phyloP scores from a whole-genome alignment of 2,888 invertebrate species.

The Masnerella sp. region DNA sequence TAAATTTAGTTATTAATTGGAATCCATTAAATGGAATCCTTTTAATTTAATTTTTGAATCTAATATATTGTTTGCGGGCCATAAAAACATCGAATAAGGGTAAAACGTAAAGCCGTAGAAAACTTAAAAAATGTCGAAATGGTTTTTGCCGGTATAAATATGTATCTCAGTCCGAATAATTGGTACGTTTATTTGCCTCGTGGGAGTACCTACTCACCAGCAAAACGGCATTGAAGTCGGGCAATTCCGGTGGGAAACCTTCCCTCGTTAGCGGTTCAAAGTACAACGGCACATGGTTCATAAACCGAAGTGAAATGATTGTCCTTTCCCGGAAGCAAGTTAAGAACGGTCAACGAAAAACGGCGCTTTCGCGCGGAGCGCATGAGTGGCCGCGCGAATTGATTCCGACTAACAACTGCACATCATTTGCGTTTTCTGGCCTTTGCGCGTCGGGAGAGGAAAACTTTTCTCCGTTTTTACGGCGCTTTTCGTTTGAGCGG shows the following conservation, averaged over 20 bases:
- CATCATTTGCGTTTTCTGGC: neutral
- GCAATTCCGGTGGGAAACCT: conserved; percentile 42
- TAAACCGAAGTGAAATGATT: conserved; percentile 39
- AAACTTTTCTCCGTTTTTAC: conserved; percentile 6
- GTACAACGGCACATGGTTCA: conserved; percentile 39
- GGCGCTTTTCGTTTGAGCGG: neutral
- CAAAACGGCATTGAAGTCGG: conserved; percentile 47
- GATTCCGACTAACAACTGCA: conserved; percentile 6
- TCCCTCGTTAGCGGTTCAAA: conserved; percentile 48
- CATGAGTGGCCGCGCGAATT: conserved; percentile 5
- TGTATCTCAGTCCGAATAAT: conserved; percentile 46
- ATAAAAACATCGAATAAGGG: no score
- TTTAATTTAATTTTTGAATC: no score
- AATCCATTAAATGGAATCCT: no score
- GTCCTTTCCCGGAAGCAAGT: conserved; percentile 24
- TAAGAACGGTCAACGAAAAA: conserved; percentile 16
- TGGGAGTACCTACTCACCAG: conserved; percentile 43
- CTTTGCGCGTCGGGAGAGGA: neutral
- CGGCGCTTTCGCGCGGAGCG: neutral
- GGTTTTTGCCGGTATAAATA: conserved; percentile 26
- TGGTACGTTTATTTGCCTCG: conserved; percentile 48
- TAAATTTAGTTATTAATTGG: no score
- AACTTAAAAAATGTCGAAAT: conserved; percentile 32
- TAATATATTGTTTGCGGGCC: no score
- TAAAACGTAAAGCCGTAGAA: no score